These are phyloP conservation scores for Penaeus japonicus DNA, from an alignment of 1,140 invertebrate genomes.

Conservation along the genomic window DNA sequence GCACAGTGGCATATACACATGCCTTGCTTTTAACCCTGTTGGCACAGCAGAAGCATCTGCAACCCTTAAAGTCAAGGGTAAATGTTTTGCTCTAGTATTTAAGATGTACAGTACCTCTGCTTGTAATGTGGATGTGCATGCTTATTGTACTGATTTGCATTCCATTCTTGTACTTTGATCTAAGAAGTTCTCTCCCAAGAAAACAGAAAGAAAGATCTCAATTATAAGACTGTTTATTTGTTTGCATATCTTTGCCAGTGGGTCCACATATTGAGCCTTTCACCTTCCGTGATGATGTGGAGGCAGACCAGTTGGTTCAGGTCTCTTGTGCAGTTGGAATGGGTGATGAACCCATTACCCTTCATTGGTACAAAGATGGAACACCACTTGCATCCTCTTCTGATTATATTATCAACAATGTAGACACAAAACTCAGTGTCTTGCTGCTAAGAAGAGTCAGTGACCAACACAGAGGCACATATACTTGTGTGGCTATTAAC, in stretches of 20 bases:
- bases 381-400: conserved; percentile 1
- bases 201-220: no score
- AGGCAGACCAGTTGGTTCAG: conserved; percentile 80
- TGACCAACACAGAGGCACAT: conserved; percentile 37
- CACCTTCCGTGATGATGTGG: conserved; percentile 78
- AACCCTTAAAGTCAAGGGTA: conserved; percentile 61
- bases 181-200: no score
- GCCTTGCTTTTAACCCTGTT: conserved; percentile 61
- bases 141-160: conserved; percentile 2
- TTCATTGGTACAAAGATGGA: conserved; percentile 71
- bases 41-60: conserved; percentile 61
- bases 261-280: conserved; percentile 69
- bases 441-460: conserved; percentile 40
- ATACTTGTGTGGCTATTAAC: conserved; percentile 43
- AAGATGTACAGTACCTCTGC: background rate
- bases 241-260: conserved; percentile 7
- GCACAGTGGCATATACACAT: conserved; percentile 62
- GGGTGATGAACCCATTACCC: conserved; percentile 81
- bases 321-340: conserved; percentile 81
- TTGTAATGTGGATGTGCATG: background rate
- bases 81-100: background rate
- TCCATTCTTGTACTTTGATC: background rate
- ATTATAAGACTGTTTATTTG: no score
- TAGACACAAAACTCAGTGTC: conserved; percentile 43
- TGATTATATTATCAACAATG: conserved; percentile 40